Conservation (phyloP, 1,140 invertebrate genomes). For the Rhynchophorus ferrugineus region DNA sequence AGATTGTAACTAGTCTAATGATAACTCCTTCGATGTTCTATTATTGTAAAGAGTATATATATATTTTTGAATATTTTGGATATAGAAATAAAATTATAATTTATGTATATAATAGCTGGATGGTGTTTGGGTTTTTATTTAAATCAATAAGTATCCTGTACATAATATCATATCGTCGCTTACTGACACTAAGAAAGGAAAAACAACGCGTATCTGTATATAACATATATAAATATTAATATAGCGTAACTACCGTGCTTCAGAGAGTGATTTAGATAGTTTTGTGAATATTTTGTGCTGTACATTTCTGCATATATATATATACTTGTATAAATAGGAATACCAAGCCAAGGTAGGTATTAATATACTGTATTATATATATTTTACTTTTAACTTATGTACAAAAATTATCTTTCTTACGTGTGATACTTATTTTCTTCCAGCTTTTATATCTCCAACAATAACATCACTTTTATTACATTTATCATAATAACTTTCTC, state of each 20-base stretch:
- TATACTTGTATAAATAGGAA: too few relatives aligned
- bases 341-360: slow-evolving; percentile 13
- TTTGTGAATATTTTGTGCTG: too few relatives aligned
- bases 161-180: not conserved
- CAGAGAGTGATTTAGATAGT: too few relatives aligned
- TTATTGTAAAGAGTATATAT: slow-evolving; percentile 31
- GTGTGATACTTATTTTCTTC: not conserved
- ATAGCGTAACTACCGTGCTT: too few relatives aligned
- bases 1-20: slow-evolving; percentile 37
- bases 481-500: too few relatives aligned
- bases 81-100: slow-evolving; percentile 5
- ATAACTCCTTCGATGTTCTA: slow-evolving; percentile 32
- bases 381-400: not conserved
- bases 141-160: not conserved
- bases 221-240: too few relatives aligned
- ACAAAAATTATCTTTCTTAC: not conserved
- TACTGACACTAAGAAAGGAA: too few relatives aligned
- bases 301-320: too few relatives aligned
- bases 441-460: too few relatives aligned
- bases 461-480: too few relatives aligned
- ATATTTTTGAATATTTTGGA: slow-evolving; percentile 19
- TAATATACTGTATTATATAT: not conserved
- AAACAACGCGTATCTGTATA: too few relatives aligned
- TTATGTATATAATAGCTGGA: slow-evolving; percentile 30
- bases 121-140: slow-evolving; percentile 30